Evolutionary conservation across 2,113 vertebrate genomes (phyloP), one percentile per base, ranked within the genome.

Genomic region (Colossoma macropomum): DNA sequence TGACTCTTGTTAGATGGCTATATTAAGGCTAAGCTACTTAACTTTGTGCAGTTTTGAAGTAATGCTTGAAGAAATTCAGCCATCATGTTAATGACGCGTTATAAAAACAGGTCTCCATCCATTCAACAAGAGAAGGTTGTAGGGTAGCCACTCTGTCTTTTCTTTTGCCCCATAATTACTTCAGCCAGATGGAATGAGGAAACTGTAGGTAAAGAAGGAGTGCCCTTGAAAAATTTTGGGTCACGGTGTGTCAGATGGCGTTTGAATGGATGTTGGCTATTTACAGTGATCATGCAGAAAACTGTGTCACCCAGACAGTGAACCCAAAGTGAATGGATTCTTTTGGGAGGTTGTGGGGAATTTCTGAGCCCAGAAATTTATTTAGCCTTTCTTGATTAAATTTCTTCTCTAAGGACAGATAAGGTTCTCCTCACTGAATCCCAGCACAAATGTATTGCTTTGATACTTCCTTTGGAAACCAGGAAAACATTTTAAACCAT

Each of bases 401-500:
- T 71, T 25, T n/a, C 34, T 12, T 38, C 23, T 25, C 68, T 70
- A 19, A 23, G 68, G 68, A 71, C 23, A n/a, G 34, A 41, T 45
- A 9, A 45, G 34, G 19, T 45, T 25, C n/a, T 23, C 32, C 12
- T 70, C 28, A 19, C 28, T 68, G 30, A 21, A 16, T 45, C 41
- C 41, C 9, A 9, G 41, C 66, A 69, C 32, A 69, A 23, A 23
- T 9, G 66, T 38, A 38, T 38, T 38, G 19, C 32, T 23, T 21
- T 12, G 66, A 38, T 69, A 38, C 66, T 16, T 38, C 6, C 68
- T 45, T 71, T 21, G 21, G 23, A 21, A 41, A 71, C 21, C 34
- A 71, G 68, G 68, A 45, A 45, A 71, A 71, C 56, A 76, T 28
- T 21, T 75, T 56, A 75, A 25, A 60, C 30, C 30, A 38, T n/a